These are phyloP conservation scores for Semaprochilodus insignis DNA, from an alignment of 2,797 vertebrate species.

Conservation along the genomic window DNA sequence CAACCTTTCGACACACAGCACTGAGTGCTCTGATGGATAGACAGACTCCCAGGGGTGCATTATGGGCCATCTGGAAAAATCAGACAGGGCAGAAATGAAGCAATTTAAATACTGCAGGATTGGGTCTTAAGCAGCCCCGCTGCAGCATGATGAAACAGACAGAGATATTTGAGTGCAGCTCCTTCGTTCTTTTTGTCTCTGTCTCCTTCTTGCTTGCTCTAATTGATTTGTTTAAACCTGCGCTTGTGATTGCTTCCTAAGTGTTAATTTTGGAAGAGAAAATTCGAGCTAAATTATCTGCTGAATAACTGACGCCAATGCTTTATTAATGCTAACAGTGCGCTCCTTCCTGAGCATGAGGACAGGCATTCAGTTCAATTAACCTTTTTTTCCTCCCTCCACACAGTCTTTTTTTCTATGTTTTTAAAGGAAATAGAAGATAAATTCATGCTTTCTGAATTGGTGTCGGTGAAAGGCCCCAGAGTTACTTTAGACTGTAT, in stretches of 20 bases:
- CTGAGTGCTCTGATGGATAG: conserved; percentile 68
- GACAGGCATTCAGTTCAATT: conserved; percentile 67
- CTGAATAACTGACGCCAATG: conserved; percentile 74
- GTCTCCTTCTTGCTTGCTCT: conserved; percentile 48
- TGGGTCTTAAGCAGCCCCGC: conserved; percentile 57
- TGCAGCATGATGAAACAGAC: conserved; percentile 39
- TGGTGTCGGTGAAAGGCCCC: conserved; percentile 43
- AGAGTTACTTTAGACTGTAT: conserved; percentile 57
- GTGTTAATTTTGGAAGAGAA: conserved; percentile 73
- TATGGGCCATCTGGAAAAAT: conserved; percentile 75
- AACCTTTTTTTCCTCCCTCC: conserved; percentile 44
- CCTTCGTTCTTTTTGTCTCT: conserved; percentile 59
- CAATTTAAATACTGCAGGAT: conserved; percentile 56
- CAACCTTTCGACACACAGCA: conserved; percentile 20
- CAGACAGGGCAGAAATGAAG: conserved; percentile 61
- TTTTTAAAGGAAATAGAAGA: conserved; percentile 48
- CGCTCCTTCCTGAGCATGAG: conserved; percentile 58
- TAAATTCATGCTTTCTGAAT: conserved; percentile 50
- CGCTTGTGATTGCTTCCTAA: conserved; percentile 74
- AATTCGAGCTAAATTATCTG: conserved; percentile 66
- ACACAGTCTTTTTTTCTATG: not conserved
- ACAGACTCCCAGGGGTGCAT: conserved; percentile 72
- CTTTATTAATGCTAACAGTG: conserved; percentile 73
- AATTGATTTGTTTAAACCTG: conserved; percentile 66
- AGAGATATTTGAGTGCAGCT: conserved; percentile 65